Percentiles rank a stretch among this genome's conserved stretches.
These are phyloP conservation scores for Thunnus albacares DNA, from an alignment of 2,797 vertebrate genomes.

Conservation along the genomic window DNA sequence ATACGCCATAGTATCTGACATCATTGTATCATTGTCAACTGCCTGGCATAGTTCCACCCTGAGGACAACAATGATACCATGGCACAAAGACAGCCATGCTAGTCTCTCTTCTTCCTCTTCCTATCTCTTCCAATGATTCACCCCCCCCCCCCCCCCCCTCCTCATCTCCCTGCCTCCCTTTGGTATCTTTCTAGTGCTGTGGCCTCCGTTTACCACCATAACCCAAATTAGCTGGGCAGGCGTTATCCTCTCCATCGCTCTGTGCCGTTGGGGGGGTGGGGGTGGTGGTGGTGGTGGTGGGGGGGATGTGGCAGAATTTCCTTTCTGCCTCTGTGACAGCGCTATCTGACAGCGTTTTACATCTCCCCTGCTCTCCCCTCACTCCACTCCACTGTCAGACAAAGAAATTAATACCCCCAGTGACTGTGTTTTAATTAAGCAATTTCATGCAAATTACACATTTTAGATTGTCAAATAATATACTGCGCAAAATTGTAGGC, in stretches of 20 bases:
- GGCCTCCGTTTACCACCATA: constrained; percentile 90
- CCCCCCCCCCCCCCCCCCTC: constrained; percentile 7
- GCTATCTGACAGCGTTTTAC: constrained; percentile 99
- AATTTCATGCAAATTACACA: constrained; percentile 99
- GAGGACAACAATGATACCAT: constrained; percentile 72
- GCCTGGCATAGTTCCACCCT: constrained; percentile 65
- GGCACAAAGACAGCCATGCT: constrained; percentile 74
- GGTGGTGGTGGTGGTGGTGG: constrained; percentile 5
- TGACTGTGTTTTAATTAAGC: constrained; percentile 99
- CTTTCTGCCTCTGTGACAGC: constrained; percentile 95
- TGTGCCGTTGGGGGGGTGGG: constrained; percentile 52
- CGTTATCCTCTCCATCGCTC: constrained; percentile 90
- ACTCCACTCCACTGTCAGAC: constrained; percentile 98
- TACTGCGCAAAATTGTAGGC: constrained; percentile 99
- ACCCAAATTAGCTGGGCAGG: constrained; percentile 94
- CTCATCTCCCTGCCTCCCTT: constrained; percentile 56
- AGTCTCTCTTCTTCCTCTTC: constrained; percentile 40
- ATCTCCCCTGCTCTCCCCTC: constrained; percentile 96
- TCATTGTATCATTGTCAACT: constrained; percentile 60
- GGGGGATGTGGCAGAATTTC: constrained; percentile 74
- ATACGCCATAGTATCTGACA: constrained; percentile 42
- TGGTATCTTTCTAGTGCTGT: constrained; percentile 82
- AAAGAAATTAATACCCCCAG: constrained; percentile 99
- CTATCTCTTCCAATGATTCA: constrained; percentile 63
- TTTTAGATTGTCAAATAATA: constrained; percentile 99